Conservation (phyloP, 2,113 vertebrate species). For the Apodemus sylvaticus region DNA sequence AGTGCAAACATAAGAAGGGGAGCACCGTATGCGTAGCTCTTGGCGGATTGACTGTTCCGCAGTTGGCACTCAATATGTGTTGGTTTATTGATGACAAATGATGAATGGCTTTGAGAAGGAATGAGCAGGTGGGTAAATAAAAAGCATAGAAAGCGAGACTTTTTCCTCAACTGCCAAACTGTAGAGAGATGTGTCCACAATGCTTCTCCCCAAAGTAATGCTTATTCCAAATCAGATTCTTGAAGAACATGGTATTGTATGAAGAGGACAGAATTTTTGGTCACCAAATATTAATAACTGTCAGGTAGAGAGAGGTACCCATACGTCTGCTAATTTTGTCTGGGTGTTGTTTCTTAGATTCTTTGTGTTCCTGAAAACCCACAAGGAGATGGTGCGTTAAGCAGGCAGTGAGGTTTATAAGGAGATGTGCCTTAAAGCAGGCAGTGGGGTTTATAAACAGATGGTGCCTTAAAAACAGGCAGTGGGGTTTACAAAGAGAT, state of each 20-base stretch:
- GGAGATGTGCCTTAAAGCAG: constrained; percentile 6
- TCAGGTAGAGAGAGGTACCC: background rate
- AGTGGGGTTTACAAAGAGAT: background rate
- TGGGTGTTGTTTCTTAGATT: background rate
- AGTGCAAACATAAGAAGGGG: background rate
- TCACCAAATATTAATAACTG: background rate
- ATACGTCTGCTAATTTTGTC: background rate
- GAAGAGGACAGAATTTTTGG: background rate
- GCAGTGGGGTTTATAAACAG: constrained; percentile 3
- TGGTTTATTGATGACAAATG: background rate
- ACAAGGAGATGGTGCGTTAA: constrained; percentile 5
- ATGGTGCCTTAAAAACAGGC: constrained; percentile 30
- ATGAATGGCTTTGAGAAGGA: background rate
- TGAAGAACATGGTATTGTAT: background rate
- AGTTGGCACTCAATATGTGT: background rate
- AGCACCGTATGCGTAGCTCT: background rate
- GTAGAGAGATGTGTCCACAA: background rate
- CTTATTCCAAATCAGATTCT: background rate
- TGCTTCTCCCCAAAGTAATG: background rate
- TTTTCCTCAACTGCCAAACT: background rate
- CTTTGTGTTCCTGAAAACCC: background rate
- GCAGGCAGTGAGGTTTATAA: constrained; percentile 30
- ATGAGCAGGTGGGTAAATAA: background rate
- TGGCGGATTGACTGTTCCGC: background rate
- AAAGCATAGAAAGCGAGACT: background rate